phyloP scores from a whole-genome alignment of 1,140 invertebrate species.

The Amphibalanus amphitrite region DNA sequence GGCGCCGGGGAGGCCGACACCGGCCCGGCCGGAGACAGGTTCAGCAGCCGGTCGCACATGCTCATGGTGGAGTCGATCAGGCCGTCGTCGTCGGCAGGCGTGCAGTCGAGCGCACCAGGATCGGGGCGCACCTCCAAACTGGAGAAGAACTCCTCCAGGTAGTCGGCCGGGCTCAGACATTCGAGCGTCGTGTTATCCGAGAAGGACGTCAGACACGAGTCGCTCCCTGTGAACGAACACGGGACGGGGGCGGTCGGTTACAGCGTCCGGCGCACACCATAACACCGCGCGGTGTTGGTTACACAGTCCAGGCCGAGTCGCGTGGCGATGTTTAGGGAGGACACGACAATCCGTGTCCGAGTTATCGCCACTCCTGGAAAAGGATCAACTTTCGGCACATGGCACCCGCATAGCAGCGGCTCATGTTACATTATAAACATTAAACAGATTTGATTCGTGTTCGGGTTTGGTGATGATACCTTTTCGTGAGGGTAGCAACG shows the following conservation, averaged over 20 bases:
- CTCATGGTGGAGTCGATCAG: background rate
- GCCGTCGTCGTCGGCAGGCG: background rate
- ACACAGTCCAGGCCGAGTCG: background rate
- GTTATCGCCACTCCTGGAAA: too few relatives aligned
- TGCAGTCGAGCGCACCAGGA: background rate
- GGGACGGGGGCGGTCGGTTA: too few relatives aligned
- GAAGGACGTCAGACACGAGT: background rate
- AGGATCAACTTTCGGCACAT: too few relatives aligned
- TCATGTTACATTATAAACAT: too few relatives aligned
- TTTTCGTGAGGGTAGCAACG: too few relatives aligned
- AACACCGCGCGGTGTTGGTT: background rate
- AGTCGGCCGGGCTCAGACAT: background rate
- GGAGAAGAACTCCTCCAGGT: background rate
- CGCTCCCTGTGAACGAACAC: background rate
- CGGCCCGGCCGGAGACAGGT: background rate
- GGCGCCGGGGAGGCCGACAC: too few relatives aligned
- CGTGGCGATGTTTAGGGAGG: too few relatives aligned
- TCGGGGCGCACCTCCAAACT: background rate
- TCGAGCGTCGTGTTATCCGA: background rate
- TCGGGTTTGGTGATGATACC: too few relatives aligned
- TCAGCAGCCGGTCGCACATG: background rate
- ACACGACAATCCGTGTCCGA: too few relatives aligned
- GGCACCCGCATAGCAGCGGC: too few relatives aligned
- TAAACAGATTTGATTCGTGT: too few relatives aligned
- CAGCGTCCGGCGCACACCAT: background rate